Percentiles rank a stretch among this genome's conserved stretches.
Conservation (phyloP, 2,113 vertebrate species). For the Notarius lentiginosus region DNA sequence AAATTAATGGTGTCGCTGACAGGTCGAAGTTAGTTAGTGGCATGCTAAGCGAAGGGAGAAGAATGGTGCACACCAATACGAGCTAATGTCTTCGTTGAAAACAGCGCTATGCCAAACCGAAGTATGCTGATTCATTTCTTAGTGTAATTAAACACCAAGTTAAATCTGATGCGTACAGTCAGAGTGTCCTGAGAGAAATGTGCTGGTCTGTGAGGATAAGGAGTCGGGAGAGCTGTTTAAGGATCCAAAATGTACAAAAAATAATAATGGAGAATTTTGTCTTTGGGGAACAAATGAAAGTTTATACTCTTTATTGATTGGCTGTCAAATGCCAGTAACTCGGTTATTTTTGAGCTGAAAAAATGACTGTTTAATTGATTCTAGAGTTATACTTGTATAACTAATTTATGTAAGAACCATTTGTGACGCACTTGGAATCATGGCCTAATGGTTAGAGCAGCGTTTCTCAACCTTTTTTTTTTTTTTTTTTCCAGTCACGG, state of each 20-base stretch:
- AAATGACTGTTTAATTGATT: not conserved
- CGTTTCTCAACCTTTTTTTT: too few relatives aligned
- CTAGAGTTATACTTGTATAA: too few relatives aligned
- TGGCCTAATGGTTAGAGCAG: too few relatives aligned
- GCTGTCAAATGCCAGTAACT: not conserved
- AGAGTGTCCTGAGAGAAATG: not conserved
- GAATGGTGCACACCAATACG: not conserved
- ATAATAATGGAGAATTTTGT: not conserved
- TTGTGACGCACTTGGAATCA: too few relatives aligned
- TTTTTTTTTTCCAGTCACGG: too few relatives aligned
- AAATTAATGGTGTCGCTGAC: not conserved
- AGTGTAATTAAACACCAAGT: not conserved
- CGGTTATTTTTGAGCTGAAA: too few relatives aligned
- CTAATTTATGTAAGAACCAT: too few relatives aligned
- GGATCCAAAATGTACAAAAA: not conserved
- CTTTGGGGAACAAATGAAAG: not conserved
- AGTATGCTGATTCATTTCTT: conserved; percentile 1
- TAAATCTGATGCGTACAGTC: not conserved
- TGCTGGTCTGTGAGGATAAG: not conserved
- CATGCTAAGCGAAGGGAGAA: not conserved
- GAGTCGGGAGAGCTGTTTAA: not conserved
- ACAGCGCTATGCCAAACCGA: not conserved
- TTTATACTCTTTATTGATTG: not conserved
- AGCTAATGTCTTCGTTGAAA: not conserved
- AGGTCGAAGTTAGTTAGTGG: not conserved